Conservation (phyloP, 2,888 invertebrate genomes). For the Formica aserva region DNA sequence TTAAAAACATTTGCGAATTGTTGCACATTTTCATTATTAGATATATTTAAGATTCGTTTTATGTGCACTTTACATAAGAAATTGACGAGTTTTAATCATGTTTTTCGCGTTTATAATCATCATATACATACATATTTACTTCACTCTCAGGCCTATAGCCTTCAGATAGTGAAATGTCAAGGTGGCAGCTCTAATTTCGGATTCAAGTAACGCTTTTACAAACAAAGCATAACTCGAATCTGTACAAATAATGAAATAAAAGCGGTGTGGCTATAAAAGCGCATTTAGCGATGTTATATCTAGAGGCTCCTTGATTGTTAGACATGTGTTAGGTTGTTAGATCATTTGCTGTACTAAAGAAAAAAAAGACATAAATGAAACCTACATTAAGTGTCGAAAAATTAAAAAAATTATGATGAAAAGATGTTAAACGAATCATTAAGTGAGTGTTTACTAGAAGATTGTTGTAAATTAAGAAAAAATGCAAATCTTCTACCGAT, state of each 20-base stretch:
- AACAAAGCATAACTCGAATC: constrained; percentile 50
- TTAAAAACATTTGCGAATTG: not conserved
- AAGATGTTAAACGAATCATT: constrained; percentile 68
- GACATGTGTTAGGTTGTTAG: constrained; percentile 69
- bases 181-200: constrained; percentile 8
- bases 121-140: not conserved
- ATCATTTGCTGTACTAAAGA: constrained; percentile 75
- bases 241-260: constrained; percentile 66
- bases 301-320: constrained; percentile 75
- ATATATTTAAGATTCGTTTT: not conserved
- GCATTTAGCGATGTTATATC: constrained; percentile 70
- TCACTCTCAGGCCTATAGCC: not conserved
- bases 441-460: constrained; percentile 70
- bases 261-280: constrained; percentile 65
- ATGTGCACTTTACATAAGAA: not conserved
- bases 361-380: constrained; percentile 55
- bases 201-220: constrained; percentile 25
- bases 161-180: not conserved
- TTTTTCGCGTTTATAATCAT: not conserved
- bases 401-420: constrained; percentile 68
- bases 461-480: constrained; percentile 66
- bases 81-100: not conserved
- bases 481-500: not conserved
- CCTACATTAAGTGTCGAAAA: constrained; percentile 68
- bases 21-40: not conserved